Evolutionary conservation across 2,888 invertebrate species (phyloP).

Genomic region (Anticlea derivata): DNA sequence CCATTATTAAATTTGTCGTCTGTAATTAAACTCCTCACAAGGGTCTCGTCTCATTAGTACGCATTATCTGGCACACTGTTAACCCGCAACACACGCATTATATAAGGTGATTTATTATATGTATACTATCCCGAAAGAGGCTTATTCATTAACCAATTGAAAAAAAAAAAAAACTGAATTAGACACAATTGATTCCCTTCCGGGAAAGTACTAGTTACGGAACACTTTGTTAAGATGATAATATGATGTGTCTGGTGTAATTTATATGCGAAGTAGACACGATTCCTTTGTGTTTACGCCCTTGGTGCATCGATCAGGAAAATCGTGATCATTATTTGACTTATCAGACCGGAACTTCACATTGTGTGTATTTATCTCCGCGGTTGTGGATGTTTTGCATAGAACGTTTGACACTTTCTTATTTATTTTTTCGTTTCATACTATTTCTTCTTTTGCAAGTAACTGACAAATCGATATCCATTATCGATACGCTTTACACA

Average conservation of each 20-base stretch:
- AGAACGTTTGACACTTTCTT: background rate
- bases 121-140: too few relatives aligned
- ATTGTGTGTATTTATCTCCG: conserved; percentile 19
- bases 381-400: background rate
- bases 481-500: too few relatives aligned
- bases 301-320: conserved; percentile 53
- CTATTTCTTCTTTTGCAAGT: too few relatives aligned
- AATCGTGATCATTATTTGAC: conserved; percentile 41
- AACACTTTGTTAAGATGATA: conserved; percentile 2
- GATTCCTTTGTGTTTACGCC: conserved; percentile 49
- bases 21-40: conserved; percentile 19
- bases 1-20: conserved; percentile 14
- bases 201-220: too few relatives aligned
- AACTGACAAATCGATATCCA: too few relatives aligned
- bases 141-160: too few relatives aligned
- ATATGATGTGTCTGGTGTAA: conserved; percentile 24
- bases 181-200: too few relatives aligned
- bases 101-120: background rate
- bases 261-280: conserved; percentile 40
- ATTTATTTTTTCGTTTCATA: background rate
- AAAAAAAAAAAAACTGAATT: too few relatives aligned
- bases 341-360: conserved; percentile 52
- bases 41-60: conserved; percentile 13
- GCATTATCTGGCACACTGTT: conserved; percentile 11
- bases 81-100: conserved; percentile 21